Conservation (phyloP, 2,797 vertebrate species). For the Galaxias olidus region DNA sequence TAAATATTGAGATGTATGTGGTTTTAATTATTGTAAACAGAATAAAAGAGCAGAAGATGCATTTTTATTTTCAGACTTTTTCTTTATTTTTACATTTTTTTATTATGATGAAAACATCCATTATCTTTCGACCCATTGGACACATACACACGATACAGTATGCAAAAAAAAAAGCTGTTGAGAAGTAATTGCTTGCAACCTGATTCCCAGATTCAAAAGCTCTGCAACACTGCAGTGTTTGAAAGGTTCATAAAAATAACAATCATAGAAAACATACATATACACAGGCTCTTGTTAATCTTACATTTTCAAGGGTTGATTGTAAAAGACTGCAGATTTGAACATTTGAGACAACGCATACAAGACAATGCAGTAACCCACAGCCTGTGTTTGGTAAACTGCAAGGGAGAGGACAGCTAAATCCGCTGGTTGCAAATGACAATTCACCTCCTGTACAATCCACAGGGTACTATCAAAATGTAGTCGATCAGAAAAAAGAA, state of each 20-base stretch:
- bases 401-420: conserved; percentile 18
- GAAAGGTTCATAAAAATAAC: conserved; percentile 73
- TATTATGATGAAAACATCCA: conserved; percentile 78
- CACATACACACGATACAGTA: conserved; percentile 55
- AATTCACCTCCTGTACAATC: conserved; percentile 58
- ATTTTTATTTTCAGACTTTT: conserved; percentile 45
- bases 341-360: conserved; percentile 52
- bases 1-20: no score
- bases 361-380: conserved; percentile 50
- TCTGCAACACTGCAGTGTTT: conserved; percentile 66
- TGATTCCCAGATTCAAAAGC: conserved; percentile 72
- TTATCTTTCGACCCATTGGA: conserved; percentile 70
- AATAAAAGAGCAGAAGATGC: conserved; percentile 35
- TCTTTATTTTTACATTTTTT: no score
- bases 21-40: background rate
- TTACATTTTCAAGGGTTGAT: conserved; percentile 56
- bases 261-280: conserved; percentile 74
- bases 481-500: conserved; percentile 35
- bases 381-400: conserved; percentile 4
- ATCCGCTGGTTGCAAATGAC: conserved; percentile 59
- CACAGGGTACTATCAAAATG: conserved; percentile 48
- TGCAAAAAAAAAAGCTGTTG: conserved; percentile 61
- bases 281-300: conserved; percentile 57
- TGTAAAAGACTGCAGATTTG: conserved; percentile 65
- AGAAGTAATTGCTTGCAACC: conserved; percentile 74